Conservation (phyloP, 1,140 invertebrate genomes). For the Drosophila ficusphila region DNA sequence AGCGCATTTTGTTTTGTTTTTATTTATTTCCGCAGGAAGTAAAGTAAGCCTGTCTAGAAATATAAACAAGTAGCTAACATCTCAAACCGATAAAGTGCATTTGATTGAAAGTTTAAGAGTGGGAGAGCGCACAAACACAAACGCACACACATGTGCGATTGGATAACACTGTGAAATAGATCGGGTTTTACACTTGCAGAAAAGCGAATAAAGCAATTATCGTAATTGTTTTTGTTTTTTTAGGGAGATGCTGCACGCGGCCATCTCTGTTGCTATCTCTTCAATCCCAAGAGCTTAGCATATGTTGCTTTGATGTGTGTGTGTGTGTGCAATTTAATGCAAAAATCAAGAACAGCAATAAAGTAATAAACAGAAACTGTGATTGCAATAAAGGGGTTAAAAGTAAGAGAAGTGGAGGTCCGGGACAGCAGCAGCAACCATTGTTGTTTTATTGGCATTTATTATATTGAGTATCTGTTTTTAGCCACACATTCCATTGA, state of each 20-base stretch:
- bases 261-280: neutral
- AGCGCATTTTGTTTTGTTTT: constrained; percentile 57
- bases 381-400: constrained; percentile 29
- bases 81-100: constrained; percentile 32
- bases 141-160: constrained; percentile 34
- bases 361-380: constrained; percentile 46
- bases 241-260: constrained; percentile 1
- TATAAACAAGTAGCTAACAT: neutral
- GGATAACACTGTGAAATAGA: constrained; percentile 45
- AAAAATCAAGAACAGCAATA: constrained; percentile 21
- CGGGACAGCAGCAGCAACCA: constrained; percentile 30
- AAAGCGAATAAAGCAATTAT: constrained; percentile 6
- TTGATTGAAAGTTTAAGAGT: neutral
- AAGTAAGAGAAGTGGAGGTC: neutral
- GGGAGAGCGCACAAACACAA: constrained; percentile 1
- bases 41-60: constrained; percentile 23
- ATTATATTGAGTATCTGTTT: constrained; percentile 52
- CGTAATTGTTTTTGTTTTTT: neutral
- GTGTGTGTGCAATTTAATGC: constrained; percentile 12
- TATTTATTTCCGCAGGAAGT: constrained; percentile 44
- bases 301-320: constrained; percentile 15
- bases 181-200: constrained; percentile 4
- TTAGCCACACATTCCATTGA: constrained; percentile 64
- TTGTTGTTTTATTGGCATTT: constrained; percentile 35
- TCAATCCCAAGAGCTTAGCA: constrained; percentile 6